Base-by-base conservation (phyloP, 2,888 invertebrate species). In the Neoascia interrupta region DNA sequence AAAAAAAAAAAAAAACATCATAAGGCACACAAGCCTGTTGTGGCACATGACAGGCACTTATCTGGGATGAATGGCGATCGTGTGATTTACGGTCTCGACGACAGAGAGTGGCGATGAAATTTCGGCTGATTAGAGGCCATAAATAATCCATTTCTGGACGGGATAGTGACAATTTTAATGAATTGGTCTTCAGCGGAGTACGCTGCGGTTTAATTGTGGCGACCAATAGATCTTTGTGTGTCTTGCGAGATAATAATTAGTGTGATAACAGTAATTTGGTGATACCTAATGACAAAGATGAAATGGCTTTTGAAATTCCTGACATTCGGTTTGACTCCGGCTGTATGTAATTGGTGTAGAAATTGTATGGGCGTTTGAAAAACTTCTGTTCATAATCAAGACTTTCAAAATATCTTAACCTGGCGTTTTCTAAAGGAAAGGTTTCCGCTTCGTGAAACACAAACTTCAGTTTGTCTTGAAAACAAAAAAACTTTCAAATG, bases 101-200 rank as follows among this genome's bases (percentile, higher is more conserved):
- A 41, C 58, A 54, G 31, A 56, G 54, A 72, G 4, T 45, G 51
- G 31, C 54, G 73, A 68, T 73, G 72, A 79, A 72, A 79, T 73
- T 72, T 79, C 23, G 61, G 79, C 68, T 73, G 79, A 79, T 79
- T 79, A 73, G 61, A 54, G 36, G 60, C 43, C 54, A 79, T 79
- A 79, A 79, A 79, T 79, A 72, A 79, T 61, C 54, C 58, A 28
- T 11, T 47, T 49, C 36, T 43, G 21, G 66, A 58, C 73, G 28
- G 58, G 26, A 43, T 49, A 64, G 58, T 79, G 79, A 79, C 79
- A 79, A 79, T 72, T 79, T 79, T 79, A 73, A 79, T 79, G 72
- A 79, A 79, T 79, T 79, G 79, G 56, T 60, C 76, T 60, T 56
- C 43, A 60, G 41, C 23, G 19, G n/a, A n/a, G n/a, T n/a, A n/a